Conservation (phyloP, 2,113 vertebrate genomes). For the Xenus cinereus region DNA sequence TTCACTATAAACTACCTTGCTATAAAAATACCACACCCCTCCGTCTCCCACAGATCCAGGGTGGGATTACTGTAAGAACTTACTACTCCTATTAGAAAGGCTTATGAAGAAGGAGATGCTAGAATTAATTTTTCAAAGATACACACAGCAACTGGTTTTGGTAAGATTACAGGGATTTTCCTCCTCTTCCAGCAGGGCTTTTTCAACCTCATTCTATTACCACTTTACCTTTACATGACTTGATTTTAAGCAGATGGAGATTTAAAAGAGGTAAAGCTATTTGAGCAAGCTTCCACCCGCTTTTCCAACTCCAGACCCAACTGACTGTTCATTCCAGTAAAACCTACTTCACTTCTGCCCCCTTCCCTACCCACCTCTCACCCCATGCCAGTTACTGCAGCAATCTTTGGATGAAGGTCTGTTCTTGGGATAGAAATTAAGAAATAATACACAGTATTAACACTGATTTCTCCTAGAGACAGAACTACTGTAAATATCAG, state of each 20-base stretch:
- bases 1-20: not conserved
- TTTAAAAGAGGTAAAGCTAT: not conserved
- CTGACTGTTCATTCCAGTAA: not conserved
- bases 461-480: not conserved
- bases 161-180: not conserved
- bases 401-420: rapidly evolving
- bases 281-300: not conserved
- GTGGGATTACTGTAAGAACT: not conserved
- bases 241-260: not conserved
- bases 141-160: not conserved
- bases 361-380: not conserved
- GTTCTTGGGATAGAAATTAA: not conserved
- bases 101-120: not conserved
- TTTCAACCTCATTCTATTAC: not conserved
- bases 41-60: not conserved
- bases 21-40: not conserved
- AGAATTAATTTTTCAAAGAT: not conserved
- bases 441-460: not conserved
- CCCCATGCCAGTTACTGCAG: not conserved
- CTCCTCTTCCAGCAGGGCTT: not conserved
- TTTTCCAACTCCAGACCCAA: not conserved
- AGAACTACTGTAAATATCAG: not conserved
- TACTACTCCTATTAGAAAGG: not conserved
- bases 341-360: not conserved
- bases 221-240: rapidly evolving